Conservation (phyloP, 2,797 vertebrate species). For the Peromyscus nudipes region DNA sequence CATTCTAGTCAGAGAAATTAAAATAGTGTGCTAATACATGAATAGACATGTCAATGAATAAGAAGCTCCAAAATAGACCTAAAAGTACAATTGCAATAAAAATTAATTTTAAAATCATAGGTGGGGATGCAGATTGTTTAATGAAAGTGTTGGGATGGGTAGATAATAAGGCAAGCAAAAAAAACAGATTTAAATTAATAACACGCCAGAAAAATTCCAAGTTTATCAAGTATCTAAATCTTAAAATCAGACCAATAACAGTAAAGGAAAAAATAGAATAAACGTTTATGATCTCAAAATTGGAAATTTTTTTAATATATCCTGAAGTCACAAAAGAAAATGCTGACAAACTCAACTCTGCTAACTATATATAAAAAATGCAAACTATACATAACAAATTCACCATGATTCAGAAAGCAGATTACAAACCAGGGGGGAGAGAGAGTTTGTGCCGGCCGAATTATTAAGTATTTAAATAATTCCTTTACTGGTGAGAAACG, state of each 20-base stretch:
- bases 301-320: neutral
- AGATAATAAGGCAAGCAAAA: neutral
- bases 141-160: neutral
- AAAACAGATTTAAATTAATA: neutral
- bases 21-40: neutral
- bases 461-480: neutral
- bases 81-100: neutral
- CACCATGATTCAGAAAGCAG: conserved; percentile 26
- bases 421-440: neutral
- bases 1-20: neutral
- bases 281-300: neutral
- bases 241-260: conserved; percentile 17
- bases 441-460: neutral
- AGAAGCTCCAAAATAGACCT: neutral
- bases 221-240: conserved; percentile 5
- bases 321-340: neutral
- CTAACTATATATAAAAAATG: too few species aligned
- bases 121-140: neutral
- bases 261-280: neutral
- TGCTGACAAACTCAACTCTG: neutral
- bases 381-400: neutral
- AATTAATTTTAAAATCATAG: neutral
- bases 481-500: neutral
- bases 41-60: neutral
- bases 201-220: neutral